Evolutionary conservation across 2,797 vertebrate genomes (phyloP), one percentile per base, ranked within the genome.

Genomic region (Hippoglossus hippoglossus): DNA sequence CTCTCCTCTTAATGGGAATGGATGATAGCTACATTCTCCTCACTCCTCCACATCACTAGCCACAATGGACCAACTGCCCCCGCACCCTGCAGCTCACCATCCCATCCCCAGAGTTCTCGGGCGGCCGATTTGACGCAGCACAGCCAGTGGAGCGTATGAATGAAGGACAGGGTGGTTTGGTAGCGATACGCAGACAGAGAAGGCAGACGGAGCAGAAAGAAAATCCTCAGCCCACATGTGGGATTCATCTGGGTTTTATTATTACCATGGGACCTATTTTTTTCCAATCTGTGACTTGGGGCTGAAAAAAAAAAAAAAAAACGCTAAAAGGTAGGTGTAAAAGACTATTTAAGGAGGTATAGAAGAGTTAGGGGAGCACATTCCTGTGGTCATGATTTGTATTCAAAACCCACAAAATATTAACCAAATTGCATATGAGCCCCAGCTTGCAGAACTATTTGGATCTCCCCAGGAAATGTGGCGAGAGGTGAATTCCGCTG

Each of bases 21-120:
- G 79, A 84, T 89, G 84, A 84, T 69, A 77, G 77, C 76, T 69
- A 67, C 64, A 77, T 80, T 85, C 84, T 73, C 31, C 66, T 36
- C 62, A 61, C 77, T 81, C 50, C 67, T 72, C 55, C 59, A 49
- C 81, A 69, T 66, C 54, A 10, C 77, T 77, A 54, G 51, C 57
- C 50, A 25, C 82, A 49, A 54, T 6, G 18, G 34, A 50, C 16
- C 50, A 55, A 62, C 67, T 66, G 57, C 72, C 39, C 69, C 44
- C 50, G 55, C 67, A 13, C 50, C 63, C 52, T 65, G 73, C 59
- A 75, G 61, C 51, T 70, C 68, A 4, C 41, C 28, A 54, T 63
- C 31, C 39, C 41, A 46, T 47, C 73, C 57, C 57, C 31, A 31
- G 55, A 64, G 64, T 72, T 79, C 24, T 28, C 5, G 5, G 65